These are phyloP conservation scores for Microplitis demolitor DNA, from an alignment of 1,140 invertebrate genomes.

Conservation along the genomic window DNA sequence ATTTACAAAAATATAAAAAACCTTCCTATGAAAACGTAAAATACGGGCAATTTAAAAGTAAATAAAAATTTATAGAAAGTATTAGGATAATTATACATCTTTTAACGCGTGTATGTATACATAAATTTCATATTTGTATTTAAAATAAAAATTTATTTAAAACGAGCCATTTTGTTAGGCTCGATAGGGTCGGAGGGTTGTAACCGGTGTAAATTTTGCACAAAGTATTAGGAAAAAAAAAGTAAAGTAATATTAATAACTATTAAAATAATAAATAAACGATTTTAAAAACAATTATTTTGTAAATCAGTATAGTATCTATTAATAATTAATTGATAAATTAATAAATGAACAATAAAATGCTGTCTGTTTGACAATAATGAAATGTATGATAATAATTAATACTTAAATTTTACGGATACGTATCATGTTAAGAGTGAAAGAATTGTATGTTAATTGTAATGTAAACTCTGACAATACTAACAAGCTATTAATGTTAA, in stretches of 20 bases:
- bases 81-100: slow-evolving; percentile 21
- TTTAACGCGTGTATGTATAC: slow-evolving; percentile 32
- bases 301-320: slow-evolving; percentile 16
- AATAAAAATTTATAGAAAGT: slow-evolving; percentile 3
- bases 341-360: slow-evolving; percentile 47
- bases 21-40: slow-evolving; percentile 33
- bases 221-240: slow-evolving; percentile 37
- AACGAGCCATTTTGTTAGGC: not conserved
- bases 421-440: slow-evolving; percentile 13
- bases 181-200: slow-evolving; percentile 7
- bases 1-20: slow-evolving; percentile 25
- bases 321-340: slow-evolving; percentile 39
- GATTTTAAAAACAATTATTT: slow-evolving; percentile 21
- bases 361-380: slow-evolving; percentile 63
- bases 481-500: too few relatives aligned
- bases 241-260: too few relatives aligned
- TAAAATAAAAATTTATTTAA: not conserved
- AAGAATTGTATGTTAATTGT: not conserved
- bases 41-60: slow-evolving; percentile 13
- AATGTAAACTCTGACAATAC: too few relatives aligned
- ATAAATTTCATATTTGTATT: slow-evolving; percentile 25
- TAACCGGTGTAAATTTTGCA: slow-evolving; percentile 56
- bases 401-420: slow-evolving; percentile 18
- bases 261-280: not conserved
- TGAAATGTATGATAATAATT: slow-evolving; percentile 41